Percentiles rank a stretch among this genome's conserved stretches.
Conservation (phyloP, 2,113 vertebrate genomes). For the Phyllostomus discolor region DNA sequence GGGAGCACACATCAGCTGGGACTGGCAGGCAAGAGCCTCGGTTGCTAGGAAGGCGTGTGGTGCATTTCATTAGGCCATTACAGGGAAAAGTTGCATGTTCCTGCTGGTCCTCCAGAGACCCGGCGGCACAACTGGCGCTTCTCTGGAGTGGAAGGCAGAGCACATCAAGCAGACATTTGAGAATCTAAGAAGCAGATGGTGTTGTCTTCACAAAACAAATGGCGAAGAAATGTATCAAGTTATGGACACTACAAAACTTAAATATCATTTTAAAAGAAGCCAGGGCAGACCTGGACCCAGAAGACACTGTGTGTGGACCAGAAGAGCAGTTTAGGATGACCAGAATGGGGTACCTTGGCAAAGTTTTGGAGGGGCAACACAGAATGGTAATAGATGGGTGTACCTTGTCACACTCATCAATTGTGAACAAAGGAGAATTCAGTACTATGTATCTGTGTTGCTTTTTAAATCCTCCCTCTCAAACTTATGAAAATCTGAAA, state of each 20-base stretch:
- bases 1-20: not conserved
- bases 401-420: not conserved
- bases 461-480: not conserved
- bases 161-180: constrained; percentile 45
- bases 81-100: constrained; percentile 13
- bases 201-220: constrained; percentile 43
- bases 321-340: not conserved
- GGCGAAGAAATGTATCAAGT: constrained; percentile 28
- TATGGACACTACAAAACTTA: constrained; percentile 25
- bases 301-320: not conserved
- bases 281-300: not conserved
- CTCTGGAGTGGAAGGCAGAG: constrained; percentile 24
- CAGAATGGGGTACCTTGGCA: not conserved
- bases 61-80: constrained; percentile 10
- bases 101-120: constrained; percentile 1
- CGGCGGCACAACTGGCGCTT: constrained; percentile 29
- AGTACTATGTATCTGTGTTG: not conserved
- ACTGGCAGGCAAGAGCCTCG: not conserved
- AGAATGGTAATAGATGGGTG: not conserved
- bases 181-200: constrained; percentile 43
- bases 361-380: not conserved
- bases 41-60: not conserved
- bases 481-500: not conserved
- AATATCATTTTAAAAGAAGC: not conserved
- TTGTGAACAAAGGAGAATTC: not conserved